These are phyloP conservation scores for Amblyopsis hoosieri DNA, from an alignment of 2,797 vertebrate species.

Conservation along the genomic window DNA sequence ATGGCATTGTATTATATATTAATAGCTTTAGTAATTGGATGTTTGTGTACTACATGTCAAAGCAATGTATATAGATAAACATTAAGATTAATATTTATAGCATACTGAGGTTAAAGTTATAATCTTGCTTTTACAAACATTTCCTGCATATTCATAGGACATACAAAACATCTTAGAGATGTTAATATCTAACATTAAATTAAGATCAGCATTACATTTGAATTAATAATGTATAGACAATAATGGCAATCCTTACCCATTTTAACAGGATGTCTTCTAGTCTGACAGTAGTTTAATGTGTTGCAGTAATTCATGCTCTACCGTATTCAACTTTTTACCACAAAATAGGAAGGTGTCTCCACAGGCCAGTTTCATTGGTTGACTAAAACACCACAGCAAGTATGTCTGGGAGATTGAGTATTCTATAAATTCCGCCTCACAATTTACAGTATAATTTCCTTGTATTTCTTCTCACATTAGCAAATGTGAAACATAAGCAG, in stretches of 20 bases:
- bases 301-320: conserved; percentile 48
- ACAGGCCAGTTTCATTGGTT: conserved; percentile 70
- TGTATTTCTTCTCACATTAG: conserved; percentile 17
- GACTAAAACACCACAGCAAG: conserved; percentile 42
- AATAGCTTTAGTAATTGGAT: too few species aligned
- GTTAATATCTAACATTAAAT: too few species aligned
- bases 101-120: too few species aligned
- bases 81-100: too few species aligned
- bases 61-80: too few species aligned
- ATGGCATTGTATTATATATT: too few species aligned
- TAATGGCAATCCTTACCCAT: conserved; percentile 69
- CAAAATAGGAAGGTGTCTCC: conserved; percentile 67
- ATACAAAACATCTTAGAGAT: too few species aligned
- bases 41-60: too few species aligned
- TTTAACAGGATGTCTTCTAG: conserved; percentile 46
- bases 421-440: not conserved
- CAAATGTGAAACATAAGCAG: too few species aligned
- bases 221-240: not conserved
- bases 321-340: conserved; percentile 58
- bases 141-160: too few species aligned
- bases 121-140: too few species aligned
- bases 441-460: conserved; percentile 26
- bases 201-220: not conserved
- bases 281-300: conserved; percentile 29
- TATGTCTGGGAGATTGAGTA: conserved; percentile 66